Evolutionary conservation across 1,140 invertebrate genomes (phyloP).

Genomic region (Drosophila oshimai): DNA sequence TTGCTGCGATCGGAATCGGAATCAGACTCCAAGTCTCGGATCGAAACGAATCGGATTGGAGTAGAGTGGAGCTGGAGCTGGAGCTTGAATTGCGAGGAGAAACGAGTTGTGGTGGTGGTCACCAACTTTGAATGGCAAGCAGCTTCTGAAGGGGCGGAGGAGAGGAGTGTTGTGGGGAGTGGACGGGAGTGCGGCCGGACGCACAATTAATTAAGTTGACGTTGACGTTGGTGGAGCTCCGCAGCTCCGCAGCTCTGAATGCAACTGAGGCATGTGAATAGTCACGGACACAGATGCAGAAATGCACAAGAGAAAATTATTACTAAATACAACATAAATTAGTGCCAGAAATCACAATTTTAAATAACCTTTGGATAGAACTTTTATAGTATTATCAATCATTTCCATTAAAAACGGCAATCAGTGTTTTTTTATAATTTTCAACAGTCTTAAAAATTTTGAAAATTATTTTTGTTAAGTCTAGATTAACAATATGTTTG

Average conservation of each 20-base stretch:
- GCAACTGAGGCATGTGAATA: conserved; percentile 42
- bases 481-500: no score
- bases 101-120: conserved; percentile 31
- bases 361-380: no score
- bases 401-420: no score
- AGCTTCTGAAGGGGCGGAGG: neutral
- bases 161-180: neutral
- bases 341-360: neutral
- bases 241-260: conserved; percentile 20
- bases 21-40: conserved; percentile 29
- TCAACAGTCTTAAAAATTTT: no score
- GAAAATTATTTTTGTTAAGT: no score
- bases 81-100: conserved; percentile 10
- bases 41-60: conserved; percentile 13
- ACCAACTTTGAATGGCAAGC: conserved; percentile 38
- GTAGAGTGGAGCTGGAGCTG: neutral
- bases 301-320: neutral
- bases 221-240: conserved; percentile 44
- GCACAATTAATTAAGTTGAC: conserved; percentile 81
- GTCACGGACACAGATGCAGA: conserved; percentile 1
- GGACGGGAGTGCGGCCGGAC: conserved; percentile 67
- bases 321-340: no score
- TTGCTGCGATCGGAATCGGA: conserved; percentile 46
- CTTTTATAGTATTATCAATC: no score
- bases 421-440: no score